Evolutionary conservation across 2,113 vertebrate species (phyloP), one percentile per base, ranked within the genome.

Genomic region (Limanda limanda): DNA sequence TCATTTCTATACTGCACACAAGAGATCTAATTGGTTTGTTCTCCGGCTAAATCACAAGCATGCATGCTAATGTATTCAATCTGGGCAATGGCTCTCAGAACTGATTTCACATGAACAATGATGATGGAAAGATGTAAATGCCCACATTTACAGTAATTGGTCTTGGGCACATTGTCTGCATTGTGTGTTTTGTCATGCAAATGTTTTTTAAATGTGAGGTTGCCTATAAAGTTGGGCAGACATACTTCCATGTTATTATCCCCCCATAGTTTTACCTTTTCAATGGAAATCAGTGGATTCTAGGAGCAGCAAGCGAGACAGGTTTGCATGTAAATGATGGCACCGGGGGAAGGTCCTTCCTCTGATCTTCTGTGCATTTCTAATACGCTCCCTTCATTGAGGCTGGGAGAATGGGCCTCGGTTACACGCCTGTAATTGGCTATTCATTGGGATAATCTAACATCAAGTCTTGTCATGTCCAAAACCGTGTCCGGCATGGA

Each of bases 121-220:
- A 83, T 90, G 90, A 93, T 72, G 88, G 76, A 88, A 81, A 91
- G 88, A 91, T 93, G 90, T 90, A 89, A 90, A 94, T 81, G 82
- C 72, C 65, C 80, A 78, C 86, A 62, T 92, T 92, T 91, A 91
- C 92, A 91, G 92, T 92, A 91, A 93, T 92, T 85, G 81, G 87
- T 88, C 84, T 64, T 78, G 86, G 82, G 71, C 8, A 71, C 76
- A 89, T 89, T 89, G 90, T 91, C 77, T 85, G 86, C 69, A 71
- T 90, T 89, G 80, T 88, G 66, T 23, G 82, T 86, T 91, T 94
- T 94, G 89, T 93, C 74, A 94, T 94, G 93, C 87, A 92, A 94
- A 93, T 92, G 0, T 1, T 21, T 54, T 64, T 63, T 54, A 84
- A 83, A 82, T 88, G 71, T 90, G 76, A 79, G 78, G 73, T 90